These are phyloP conservation scores for Himalopsyche anomala DNA, from an alignment of 2,888 invertebrate species.

Conservation along the genomic window DNA sequence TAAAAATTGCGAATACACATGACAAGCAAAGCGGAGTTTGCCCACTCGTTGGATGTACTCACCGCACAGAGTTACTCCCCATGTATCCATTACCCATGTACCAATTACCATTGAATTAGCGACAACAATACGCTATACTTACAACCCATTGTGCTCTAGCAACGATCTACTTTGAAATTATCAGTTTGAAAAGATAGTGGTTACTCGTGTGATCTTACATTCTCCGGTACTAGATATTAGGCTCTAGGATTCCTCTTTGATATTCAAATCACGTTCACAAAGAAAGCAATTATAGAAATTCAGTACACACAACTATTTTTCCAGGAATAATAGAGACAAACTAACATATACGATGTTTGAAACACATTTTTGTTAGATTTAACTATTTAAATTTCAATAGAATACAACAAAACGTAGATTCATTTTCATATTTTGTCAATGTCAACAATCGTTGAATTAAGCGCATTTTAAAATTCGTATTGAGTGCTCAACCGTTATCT, in stretches of 20 bases:
- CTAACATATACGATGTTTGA: too few species aligned
- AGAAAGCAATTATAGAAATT: slow-evolving; percentile 8
- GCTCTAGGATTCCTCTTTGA: not conserved
- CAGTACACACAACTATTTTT: slow-evolving; percentile 1
- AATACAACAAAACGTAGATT: too few species aligned
- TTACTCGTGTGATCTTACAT: not conserved
- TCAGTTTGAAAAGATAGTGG: not conserved
- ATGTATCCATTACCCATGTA: slow-evolving; percentile 46
- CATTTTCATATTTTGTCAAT: too few species aligned
- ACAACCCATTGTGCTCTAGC: slow-evolving; percentile 49
- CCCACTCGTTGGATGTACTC: slow-evolving; percentile 51
- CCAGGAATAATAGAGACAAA: not conserved
- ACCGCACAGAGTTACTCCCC: not conserved
- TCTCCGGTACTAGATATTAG: not conserved
- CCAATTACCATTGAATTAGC: slow-evolving; percentile 61
- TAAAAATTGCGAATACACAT: not conserved
- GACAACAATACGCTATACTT: slow-evolving; percentile 54
- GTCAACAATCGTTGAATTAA: not conserved
- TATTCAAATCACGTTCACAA: not conserved
- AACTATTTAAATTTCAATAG: too few species aligned
- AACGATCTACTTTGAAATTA: slow-evolving; percentile 18
- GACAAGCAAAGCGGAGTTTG: slow-evolving; percentile 4
- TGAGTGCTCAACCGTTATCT: not conserved
- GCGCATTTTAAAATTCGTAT: not conserved
- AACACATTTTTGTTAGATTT: too few species aligned